phyloP scores from a whole-genome alignment of 2,888 invertebrate species.

The Abscondita cerata region DNA sequence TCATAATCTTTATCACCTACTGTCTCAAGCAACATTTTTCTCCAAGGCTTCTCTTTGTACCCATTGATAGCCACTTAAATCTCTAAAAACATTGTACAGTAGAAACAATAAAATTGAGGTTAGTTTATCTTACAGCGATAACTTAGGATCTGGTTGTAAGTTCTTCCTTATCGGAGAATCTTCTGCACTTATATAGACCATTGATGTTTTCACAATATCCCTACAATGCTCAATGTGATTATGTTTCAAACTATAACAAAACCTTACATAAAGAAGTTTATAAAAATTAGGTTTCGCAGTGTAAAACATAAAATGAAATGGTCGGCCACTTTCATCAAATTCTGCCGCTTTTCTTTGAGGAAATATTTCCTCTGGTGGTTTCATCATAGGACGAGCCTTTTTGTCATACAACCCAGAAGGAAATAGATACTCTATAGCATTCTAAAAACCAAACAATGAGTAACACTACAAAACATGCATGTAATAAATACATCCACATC shows the following conservation, averaged over 20 bases:
- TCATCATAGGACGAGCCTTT: conserved; percentile 88
- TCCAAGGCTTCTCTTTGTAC: conserved; percentile 72
- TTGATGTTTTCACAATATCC: conserved; percentile 75
- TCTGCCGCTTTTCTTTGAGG: conserved; percentile 85
- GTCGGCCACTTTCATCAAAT: conserved; percentile 90
- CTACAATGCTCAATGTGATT: conserved; percentile 55
- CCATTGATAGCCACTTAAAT: conserved; percentile 68
- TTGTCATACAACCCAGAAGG: conserved; percentile 91
- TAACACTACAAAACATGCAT: not conserved
- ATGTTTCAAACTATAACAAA: not conserved
- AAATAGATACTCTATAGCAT: conserved; percentile 91
- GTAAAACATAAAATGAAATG: conserved; percentile 91
- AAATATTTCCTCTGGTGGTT: conserved; percentile 87
- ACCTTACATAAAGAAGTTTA: conserved; percentile 76
- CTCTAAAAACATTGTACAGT: conserved; percentile 56
- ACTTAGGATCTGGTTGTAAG: conserved; percentile 66
- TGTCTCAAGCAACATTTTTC: conserved; percentile 68
- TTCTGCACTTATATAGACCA: conserved; percentile 71
- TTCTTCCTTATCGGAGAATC: conserved; percentile 73
- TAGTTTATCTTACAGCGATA: conserved; percentile 61
- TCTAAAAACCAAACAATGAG: conserved; percentile 51
- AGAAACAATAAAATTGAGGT: not conserved
- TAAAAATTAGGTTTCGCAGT: conserved; percentile 89
- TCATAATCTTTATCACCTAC: conserved; percentile 74
- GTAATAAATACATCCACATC: conserved; percentile 75